Percentiles rank a stretch among this genome's conserved stretches.
These are phyloP conservation scores for Tenthredo mesomela DNA, from an alignment of 2,888 invertebrate species.

Conservation along the genomic window DNA sequence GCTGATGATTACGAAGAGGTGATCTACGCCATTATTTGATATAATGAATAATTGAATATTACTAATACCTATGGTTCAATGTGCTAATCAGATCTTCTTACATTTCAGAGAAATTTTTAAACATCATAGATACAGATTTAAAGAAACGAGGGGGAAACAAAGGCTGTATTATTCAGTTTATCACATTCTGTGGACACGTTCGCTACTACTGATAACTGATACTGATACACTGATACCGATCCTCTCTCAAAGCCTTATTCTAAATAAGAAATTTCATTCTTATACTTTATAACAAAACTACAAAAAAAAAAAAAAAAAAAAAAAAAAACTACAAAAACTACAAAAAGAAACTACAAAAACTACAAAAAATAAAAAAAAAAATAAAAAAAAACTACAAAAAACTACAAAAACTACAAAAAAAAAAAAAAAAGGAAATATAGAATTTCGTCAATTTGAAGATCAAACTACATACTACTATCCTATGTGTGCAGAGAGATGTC, in stretches of 20 bases:
- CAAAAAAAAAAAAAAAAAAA: background rate
- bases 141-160: background rate
- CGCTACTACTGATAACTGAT: too few relatives aligned
- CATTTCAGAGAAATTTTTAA: conserved; percentile 45
- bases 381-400: too few relatives aligned
- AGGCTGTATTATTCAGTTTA: conserved; percentile 5
- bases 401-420: too few relatives aligned
- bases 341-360: background rate
- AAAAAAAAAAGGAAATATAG: too few relatives aligned
- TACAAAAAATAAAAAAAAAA: background rate
- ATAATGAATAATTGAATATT: background rate
- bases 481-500: conserved; percentile 9
- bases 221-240: background rate
- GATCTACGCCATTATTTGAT: background rate
- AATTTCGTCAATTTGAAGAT: background rate
- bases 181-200: background rate
- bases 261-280: conserved; percentile 1
- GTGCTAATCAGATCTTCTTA: background rate
- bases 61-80: background rate
- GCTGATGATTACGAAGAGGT: conserved; percentile 70
- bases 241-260: background rate
- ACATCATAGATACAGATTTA: background rate
- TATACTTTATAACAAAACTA: background rate
- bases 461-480: background rate
- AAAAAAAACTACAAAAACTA: too few relatives aligned